A percentile compares a stretch with the other conserved stretches of the same genome.
phyloP scores from a whole-genome alignment of 2,797 vertebrate species.

The Syngnathus rostellatus region DNA sequence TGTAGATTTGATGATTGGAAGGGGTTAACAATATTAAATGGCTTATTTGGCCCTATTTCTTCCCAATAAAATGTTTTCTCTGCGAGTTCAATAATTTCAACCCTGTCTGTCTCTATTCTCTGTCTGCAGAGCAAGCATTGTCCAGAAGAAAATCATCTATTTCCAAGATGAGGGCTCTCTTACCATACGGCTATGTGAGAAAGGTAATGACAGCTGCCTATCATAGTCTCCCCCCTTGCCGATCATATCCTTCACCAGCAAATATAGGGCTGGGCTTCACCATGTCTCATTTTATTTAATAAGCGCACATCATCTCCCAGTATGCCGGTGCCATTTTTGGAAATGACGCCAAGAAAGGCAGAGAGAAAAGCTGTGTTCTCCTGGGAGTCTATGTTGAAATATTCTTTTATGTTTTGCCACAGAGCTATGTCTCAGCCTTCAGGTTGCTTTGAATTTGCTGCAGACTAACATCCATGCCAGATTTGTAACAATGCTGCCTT shows the following conservation, averaged over 20 bases:
- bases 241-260: slow-evolving; percentile 6
- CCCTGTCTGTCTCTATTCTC: slow-evolving; percentile 5
- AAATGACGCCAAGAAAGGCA: slow-evolving; percentile 11
- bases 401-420: slow-evolving; percentile 12
- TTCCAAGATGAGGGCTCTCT: slow-evolving; percentile 95
- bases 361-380: slow-evolving; percentile 10
- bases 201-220: slow-evolving; percentile 74
- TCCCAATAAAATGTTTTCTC: not conserved
- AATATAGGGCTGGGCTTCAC: not conserved
- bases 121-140: slow-evolving; percentile 84
- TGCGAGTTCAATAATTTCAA: slow-evolving; percentile 3
- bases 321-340: slow-evolving; percentile 5
- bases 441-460: slow-evolving; percentile 6
- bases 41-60: not conserved
- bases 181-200: slow-evolving; percentile 88
- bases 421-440: slow-evolving; percentile 9
- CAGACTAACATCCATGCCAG: not conserved
- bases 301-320: not conserved
- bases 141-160: slow-evolving; percentile 93
- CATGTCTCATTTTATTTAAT: not conserved
- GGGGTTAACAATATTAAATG: slow-evolving; percentile 8
- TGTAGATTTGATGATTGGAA: too few species aligned
- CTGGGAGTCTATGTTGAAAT: slow-evolving; percentile 1
- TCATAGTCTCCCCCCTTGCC: slow-evolving; percentile 23
- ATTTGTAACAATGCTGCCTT: not conserved